phyloP scores from a whole-genome alignment of 2,888 invertebrate species.

The Halictus quadricinctus region DNA sequence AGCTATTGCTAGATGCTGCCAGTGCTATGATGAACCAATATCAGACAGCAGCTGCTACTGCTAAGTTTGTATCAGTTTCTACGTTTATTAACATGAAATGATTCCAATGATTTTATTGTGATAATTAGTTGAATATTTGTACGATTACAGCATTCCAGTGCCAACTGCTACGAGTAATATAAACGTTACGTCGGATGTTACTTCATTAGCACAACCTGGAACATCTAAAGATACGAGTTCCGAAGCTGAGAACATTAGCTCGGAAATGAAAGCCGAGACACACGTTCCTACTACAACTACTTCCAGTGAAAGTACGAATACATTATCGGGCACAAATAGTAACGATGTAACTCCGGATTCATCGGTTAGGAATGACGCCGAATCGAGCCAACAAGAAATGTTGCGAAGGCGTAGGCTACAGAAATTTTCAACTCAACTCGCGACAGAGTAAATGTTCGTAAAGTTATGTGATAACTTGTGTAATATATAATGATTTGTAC shows the following conservation, averaged over 20 bases:
- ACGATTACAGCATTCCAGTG: constrained; percentile 74
- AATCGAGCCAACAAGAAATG: constrained; percentile 85
- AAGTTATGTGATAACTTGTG: constrained; percentile 64
- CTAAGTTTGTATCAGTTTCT: constrained; percentile 73
- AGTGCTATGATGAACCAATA: constrained; percentile 98
- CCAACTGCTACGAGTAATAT: constrained; percentile 58
- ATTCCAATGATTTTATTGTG: not conserved
- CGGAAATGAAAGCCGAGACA: constrained; percentile 30
- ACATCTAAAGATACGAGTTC: constrained; percentile 39
- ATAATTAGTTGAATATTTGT: not conserved
- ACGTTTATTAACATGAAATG: not conserved
- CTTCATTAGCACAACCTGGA: constrained; percentile 48
- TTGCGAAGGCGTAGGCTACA: constrained; percentile 90
- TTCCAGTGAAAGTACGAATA: constrained; percentile 59
- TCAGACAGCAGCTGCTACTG: constrained; percentile 86
- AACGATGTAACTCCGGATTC: constrained; percentile 74
- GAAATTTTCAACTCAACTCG: constrained; percentile 84
- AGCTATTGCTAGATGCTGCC: constrained; percentile 96
- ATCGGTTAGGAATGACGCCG: constrained; percentile 80
- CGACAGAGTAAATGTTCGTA: constrained; percentile 65
- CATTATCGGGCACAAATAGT: constrained; percentile 67
- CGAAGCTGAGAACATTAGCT: constrained; percentile 28
- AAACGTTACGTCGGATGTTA: constrained; percentile 46
- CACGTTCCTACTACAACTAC: constrained; percentile 55
- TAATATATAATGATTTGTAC: constrained; percentile 63